Evolutionary conservation across 2,113 vertebrate species (phyloP).

Genomic region (Puffinus mauretanicus): DNA sequence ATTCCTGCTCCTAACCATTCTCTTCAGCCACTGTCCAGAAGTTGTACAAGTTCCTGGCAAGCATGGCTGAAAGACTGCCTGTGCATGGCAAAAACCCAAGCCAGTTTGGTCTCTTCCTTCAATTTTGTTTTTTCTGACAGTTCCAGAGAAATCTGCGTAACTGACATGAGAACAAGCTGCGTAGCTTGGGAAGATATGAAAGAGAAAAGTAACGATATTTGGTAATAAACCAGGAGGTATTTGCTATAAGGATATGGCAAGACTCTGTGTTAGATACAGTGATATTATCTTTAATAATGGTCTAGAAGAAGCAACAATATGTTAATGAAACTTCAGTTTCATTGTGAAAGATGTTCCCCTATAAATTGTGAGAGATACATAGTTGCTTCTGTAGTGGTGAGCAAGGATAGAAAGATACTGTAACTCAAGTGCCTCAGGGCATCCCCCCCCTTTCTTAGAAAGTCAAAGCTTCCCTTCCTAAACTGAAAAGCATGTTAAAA

Average conservation of each 20-base stretch:
- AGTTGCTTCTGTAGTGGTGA: not conserved
- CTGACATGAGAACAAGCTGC: not conserved
- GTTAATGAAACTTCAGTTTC: not conserved
- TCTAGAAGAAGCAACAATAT: not conserved
- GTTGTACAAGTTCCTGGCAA: not conserved
- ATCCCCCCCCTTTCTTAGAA: not conserved
- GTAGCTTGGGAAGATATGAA: not conserved
- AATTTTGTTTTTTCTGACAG: not conserved
- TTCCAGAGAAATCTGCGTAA: not conserved
- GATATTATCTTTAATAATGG: not conserved
- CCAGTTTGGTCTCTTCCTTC: not conserved
- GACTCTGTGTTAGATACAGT: not conserved
- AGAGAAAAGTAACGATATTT: not conserved
- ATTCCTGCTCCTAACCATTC: not conserved
- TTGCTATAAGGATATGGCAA: not conserved
- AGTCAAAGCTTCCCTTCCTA: not conserved
- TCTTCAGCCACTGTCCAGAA: not conserved
- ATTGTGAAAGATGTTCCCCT: not conserved
- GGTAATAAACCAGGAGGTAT: not conserved
- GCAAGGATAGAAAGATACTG: not conserved
- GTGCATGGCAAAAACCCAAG: not conserved
- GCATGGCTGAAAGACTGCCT: not conserved
- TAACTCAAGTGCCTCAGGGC: not conserved
- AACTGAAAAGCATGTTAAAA: not conserved
- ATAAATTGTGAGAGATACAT: not conserved